These are phyloP conservation scores for Decapterus maruadsi DNA, from an alignment of 2,797 vertebrate genomes.

Conservation along the genomic window DNA sequence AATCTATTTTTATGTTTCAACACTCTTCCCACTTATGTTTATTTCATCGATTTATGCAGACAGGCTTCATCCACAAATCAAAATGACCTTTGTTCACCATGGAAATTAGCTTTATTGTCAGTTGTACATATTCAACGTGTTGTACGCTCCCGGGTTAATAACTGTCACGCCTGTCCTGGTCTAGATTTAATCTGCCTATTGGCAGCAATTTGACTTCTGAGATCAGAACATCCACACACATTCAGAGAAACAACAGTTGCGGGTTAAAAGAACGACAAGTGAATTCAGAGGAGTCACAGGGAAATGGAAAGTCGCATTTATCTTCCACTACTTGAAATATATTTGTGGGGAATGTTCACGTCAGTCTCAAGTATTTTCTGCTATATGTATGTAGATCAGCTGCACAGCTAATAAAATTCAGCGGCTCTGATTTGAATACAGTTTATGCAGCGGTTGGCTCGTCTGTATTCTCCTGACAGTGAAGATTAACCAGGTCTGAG, in stretches of 20 bases:
- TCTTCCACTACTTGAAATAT: slow-evolving; percentile 78
- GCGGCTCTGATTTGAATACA: slow-evolving; percentile 71
- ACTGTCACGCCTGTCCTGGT: slow-evolving; percentile 66
- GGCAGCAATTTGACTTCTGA: slow-evolving; percentile 80
- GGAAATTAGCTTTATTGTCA: slow-evolving; percentile 74
- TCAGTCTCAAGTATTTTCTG: slow-evolving; percentile 47
- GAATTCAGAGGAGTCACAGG: slow-evolving; percentile 73
- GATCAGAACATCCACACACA: slow-evolving; percentile 70
- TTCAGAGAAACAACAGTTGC: slow-evolving; percentile 74
- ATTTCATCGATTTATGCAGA: slow-evolving; percentile 68
- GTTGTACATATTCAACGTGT: slow-evolving; percentile 50
- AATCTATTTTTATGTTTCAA: slow-evolving; percentile 28
- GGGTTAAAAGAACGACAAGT: slow-evolving; percentile 74
- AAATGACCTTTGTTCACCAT: slow-evolving; percentile 65
- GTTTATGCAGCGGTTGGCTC: slow-evolving; percentile 49
- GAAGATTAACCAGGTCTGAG: slow-evolving; percentile 66
- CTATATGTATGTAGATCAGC: slow-evolving; percentile 76
- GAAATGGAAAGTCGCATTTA: slow-evolving; percentile 68
- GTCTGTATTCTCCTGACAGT: slow-evolving; percentile 34
- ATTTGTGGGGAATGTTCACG: slow-evolving; percentile 63
- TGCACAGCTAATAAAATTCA: slow-evolving; percentile 42
- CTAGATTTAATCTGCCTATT: slow-evolving; percentile 71
- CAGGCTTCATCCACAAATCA: slow-evolving; percentile 61
- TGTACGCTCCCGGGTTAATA: slow-evolving; percentile 68
- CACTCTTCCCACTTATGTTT: slow-evolving; percentile 55